phyloP scores from a whole-genome alignment of 64 coral and sea anemone genomes.

The Trachythela sp. region DNA sequence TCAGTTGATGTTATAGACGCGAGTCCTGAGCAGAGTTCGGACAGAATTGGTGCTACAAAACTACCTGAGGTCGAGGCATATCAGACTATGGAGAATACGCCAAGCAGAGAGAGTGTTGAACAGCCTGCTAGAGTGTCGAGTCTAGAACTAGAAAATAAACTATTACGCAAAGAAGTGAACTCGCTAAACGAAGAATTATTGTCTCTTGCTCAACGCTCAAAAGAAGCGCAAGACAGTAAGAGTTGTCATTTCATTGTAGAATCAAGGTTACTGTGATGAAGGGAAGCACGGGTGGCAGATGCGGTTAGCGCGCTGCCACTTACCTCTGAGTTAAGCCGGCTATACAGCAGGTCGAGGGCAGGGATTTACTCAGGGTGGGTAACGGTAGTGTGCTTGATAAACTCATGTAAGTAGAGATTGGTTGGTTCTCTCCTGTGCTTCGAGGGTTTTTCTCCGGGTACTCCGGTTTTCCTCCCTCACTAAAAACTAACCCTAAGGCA shows the following conservation, averaged over 20 bases:
- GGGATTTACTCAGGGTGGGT: too few relatives aligned
- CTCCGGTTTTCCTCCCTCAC: too few relatives aligned
- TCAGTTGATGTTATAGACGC: slow-evolving; percentile 6
- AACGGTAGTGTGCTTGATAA: too few relatives aligned
- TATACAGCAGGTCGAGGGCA: too few relatives aligned
- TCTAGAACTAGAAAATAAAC: slow-evolving; percentile 84
- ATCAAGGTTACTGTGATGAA: neutral
- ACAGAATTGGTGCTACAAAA: neutral
- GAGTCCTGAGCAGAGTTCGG: neutral
- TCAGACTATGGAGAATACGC: neutral
- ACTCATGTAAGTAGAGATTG: too few relatives aligned
- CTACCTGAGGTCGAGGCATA: neutral
- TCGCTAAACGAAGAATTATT: slow-evolving; percentile 95
- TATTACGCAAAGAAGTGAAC: slow-evolving; percentile 78
- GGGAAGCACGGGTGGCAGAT: neutral
- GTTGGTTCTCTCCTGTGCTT: too few relatives aligned
- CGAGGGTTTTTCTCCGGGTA: too few relatives aligned
- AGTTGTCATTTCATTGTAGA: neutral
- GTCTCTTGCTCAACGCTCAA: slow-evolving; percentile 68
- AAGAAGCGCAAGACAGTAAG: slow-evolving; percentile 54
- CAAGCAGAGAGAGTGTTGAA: neutral
- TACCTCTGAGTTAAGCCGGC: too few relatives aligned
- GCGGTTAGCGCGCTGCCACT: too few relatives aligned
- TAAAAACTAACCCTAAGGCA: too few relatives aligned
- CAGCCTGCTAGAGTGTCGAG: slow-evolving; percentile 69